phyloP scores from a whole-genome alignment of 2,797 vertebrate genomes.

The Oceanodroma leucorhoa region DNA sequence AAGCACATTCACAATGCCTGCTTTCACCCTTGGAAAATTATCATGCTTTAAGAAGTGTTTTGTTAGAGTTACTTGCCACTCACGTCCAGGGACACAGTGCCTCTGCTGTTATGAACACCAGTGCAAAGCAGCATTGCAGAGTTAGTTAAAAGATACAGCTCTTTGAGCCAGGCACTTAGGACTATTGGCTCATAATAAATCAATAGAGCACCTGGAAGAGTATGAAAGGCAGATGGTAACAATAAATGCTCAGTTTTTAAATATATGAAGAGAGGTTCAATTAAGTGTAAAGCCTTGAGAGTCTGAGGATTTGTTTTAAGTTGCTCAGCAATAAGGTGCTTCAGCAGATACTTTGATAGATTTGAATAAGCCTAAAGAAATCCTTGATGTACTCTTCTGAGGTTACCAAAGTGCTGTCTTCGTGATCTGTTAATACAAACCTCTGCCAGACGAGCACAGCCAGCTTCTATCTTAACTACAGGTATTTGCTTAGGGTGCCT shows the following conservation, averaged over 20 bases:
- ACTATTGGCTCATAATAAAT: neutral
- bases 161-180: neutral
- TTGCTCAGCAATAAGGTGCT: neutral
- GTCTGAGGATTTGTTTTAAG: neutral
- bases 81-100: neutral
- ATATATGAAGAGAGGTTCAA: neutral
- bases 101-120: neutral
- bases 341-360: neutral
- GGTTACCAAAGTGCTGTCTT: neutral
- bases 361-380: neutral
- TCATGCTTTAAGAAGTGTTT: neutral
- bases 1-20: neutral
- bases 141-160: neutral
- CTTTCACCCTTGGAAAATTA: neutral
- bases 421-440: neutral
- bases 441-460: neutral
- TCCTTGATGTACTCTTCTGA: neutral
- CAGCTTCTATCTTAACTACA: neutral
- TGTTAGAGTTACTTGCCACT: neutral
- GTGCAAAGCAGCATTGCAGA: neutral
- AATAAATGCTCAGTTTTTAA: neutral
- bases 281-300: neutral
- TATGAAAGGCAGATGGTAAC: neutral
- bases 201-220: neutral
- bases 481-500: neutral